Base-by-base conservation (phyloP, 2,113 vertebrate species). In the Enhydra lutris region DNA sequence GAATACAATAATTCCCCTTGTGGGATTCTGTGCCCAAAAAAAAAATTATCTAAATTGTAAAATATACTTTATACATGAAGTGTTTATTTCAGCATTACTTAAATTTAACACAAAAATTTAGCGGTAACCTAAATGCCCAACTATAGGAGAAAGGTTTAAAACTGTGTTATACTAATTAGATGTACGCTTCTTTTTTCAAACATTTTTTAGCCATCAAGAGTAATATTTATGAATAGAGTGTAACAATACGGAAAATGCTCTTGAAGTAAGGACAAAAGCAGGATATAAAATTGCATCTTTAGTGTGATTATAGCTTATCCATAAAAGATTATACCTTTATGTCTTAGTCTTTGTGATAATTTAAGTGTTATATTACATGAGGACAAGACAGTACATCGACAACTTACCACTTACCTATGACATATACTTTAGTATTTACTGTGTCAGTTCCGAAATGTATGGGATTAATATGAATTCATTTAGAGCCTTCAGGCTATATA, bases 31-130 rank as follows among this genome's bases (percentile, higher is more conserved):
- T 86, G 67, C 50, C 20, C 20, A 47, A 63, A 71, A 94, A 94
- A 55, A 94, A 57, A 59, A 42, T 63, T 74, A 89, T 67, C 52
- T 82, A 92, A 85, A 91, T 91, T 76, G 65, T 69, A 81, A 85
- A 91, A 59, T 80, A n/a, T 7, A 29, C 42, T 81, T 92, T 42
- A 26, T 65, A 47, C 9, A 24, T 84, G 31, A 80, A 52, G 7
- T 79, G 6, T 85, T 96, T 81, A 45, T 86, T 93, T 7, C 6
- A 61, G 4, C 52, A 93, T 84, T 89, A 71, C 42, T 29, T 91
- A 94, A 79, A 73, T 63, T 89, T 67, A 89, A 87, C 59, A 89
- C 12, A 67, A 81, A 94, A 80, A 96, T 90, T 89, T 45, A 94
- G 63, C 69, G 65, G 24, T 5, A 85, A 61, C 21, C 29, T 80